Evolutionary conservation across 2,113 vertebrate genomes (phyloP), one percentile per base, ranked within the genome.

Genomic region (Cyanoramphus novaezelandiae): DNA sequence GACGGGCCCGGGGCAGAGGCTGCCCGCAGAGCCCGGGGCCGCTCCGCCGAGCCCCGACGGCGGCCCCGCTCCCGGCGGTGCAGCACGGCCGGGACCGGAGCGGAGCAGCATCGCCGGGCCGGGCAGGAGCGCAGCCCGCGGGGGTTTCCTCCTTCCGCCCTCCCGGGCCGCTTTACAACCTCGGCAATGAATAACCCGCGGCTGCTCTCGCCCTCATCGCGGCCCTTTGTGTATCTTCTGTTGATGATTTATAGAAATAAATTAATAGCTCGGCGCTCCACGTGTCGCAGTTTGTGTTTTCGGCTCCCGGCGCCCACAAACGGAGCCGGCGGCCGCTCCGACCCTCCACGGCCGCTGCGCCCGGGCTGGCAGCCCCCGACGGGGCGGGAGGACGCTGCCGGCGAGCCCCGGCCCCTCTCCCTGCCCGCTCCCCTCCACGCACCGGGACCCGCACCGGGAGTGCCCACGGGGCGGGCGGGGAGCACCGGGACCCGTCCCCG

Each of bases 191-290:
- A 98, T 99, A 99, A 98, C 98, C 98, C 98, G 94, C 98, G 98
- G 98, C 98, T 97, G 98, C 98, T 97, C 98, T 99, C 98, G 98
- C 97, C 98, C 98, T 98, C 98, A 98, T 98, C 99, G 97, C 98
- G 98, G 97, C 97, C 97, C 97, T 98, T 98, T 99, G 99, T 99
- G 99, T 99, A 98, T 99, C 99, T 99, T 99, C 98, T 98, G 99
- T 99, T 99, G 99, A 99, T 99, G 98, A 99, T 99, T 99, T 99
- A 99, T 99, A 99, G 98, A 98, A 99, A 99, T 98, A 99, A 99
- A 99, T 99, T 99, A 99, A 99, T 99, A 99, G 99, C 98, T 98
- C 98, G 97, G 98, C 92, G 96, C 98, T 98, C 98, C 99, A 99
- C 99, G 99, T 99, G 99, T 97, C 98, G 98, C 93, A 95, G 98